These are phyloP conservation scores for Verasper variegatus DNA, from an alignment of 2,113 vertebrate species.

Conservation along the genomic window DNA sequence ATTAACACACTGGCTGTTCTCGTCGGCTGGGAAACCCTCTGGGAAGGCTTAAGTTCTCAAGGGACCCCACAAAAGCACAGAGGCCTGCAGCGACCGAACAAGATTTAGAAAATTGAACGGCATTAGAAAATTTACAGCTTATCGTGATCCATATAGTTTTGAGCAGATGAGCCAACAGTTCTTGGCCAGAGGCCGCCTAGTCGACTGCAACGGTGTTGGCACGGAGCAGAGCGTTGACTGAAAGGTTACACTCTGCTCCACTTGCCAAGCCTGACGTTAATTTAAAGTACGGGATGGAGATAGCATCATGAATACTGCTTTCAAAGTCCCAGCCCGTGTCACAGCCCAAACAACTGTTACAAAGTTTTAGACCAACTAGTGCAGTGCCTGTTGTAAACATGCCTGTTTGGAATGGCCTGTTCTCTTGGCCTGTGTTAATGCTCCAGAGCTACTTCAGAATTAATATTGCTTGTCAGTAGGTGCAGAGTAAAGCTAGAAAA, in stretches of 20 bases:
- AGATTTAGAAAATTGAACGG: not conserved
- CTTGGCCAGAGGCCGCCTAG: constrained; percentile 23
- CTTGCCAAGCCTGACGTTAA: constrained; percentile 62
- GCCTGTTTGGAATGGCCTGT: too few relatives aligned
- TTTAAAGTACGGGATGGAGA: constrained; percentile 29
- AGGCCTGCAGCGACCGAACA: constrained; percentile 19
- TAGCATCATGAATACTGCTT: constrained; percentile 39
- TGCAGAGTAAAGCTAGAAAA: too few relatives aligned
- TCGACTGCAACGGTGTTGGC: constrained; percentile 45
- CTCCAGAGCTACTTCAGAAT: too few relatives aligned
- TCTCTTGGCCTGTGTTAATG: too few relatives aligned
- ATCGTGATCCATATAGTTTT: constrained; percentile 45
- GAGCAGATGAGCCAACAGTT: constrained; percentile 46
- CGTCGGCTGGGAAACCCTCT: constrained; percentile 62
- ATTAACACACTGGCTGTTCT: constrained; percentile 72
- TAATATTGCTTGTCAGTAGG: too few relatives aligned
- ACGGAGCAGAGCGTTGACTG: constrained; percentile 50
- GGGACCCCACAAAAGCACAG: constrained; percentile 40
- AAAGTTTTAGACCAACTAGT: not conserved
- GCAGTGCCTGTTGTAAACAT: too few relatives aligned
- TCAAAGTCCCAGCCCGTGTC: constrained; percentile 21
- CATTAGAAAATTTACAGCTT: not conserved
- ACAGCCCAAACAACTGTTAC: constrained; percentile 37
- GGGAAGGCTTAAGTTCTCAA: constrained; percentile 62
- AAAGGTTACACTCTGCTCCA: constrained; percentile 39